phyloP scores from a whole-genome alignment of 1,140 invertebrate genomes.

The Euura lappo region DNA sequence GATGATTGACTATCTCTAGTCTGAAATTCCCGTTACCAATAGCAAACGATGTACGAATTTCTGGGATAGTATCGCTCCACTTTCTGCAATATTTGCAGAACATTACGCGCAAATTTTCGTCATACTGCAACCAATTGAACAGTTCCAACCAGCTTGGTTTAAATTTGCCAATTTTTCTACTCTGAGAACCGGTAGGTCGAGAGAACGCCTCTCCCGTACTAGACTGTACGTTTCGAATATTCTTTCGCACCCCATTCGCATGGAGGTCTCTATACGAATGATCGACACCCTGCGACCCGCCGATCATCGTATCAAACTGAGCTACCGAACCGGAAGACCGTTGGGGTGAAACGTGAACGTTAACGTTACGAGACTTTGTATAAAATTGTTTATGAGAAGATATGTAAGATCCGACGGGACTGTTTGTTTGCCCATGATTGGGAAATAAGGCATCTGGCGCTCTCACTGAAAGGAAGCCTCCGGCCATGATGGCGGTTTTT shows the following conservation, averaged over 20 bases:
- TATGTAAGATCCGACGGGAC: background rate
- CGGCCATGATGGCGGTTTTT: conserved; percentile 45
- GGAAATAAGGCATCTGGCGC: background rate
- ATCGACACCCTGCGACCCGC: conserved; percentile 7
- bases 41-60: conserved; percentile 75
- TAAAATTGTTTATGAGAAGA: conserved; percentile 5
- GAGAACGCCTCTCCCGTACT: conserved; percentile 31
- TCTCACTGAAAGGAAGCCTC: conserved; percentile 32
- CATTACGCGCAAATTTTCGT: conserved; percentile 71
- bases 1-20: conserved; percentile 77
- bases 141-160: conserved; percentile 68
- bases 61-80: conserved; percentile 72
- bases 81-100: conserved; percentile 75
- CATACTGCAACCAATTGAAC: conserved; percentile 74
- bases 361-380: background rate
- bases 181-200: conserved; percentile 30
- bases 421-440: background rate
- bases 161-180: conserved; percentile 68
- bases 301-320: conserved; percentile 8
- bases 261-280: background rate
- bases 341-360: background rate
- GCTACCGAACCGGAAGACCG: background rate
- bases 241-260: conserved; percentile 38
- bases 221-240: conserved; percentile 61
- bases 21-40: conserved; percentile 78